Conservation (phyloP, 2,113 vertebrate genomes). For the Nothoprocta perdicaria region DNA sequence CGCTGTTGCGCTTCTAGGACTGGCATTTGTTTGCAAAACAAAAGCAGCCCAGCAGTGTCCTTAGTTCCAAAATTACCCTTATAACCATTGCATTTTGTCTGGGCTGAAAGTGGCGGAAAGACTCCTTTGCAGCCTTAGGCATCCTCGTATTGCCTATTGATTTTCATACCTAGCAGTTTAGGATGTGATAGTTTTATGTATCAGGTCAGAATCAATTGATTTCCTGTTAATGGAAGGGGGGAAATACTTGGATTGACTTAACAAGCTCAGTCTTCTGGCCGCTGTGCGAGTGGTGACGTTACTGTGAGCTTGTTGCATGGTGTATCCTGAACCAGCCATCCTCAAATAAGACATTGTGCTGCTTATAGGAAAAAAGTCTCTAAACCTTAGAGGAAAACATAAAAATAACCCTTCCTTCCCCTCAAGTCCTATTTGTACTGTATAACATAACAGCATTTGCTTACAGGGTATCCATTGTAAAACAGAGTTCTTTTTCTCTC, state of each 20-base stretch:
- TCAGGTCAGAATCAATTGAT: not conserved
- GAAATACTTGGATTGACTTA: not conserved
- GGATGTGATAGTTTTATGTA: not conserved
- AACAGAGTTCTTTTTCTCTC: not conserved
- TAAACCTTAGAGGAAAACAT: not conserved
- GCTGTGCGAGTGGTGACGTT: not conserved
- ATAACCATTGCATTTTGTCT: not conserved
- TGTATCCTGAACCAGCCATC: not conserved
- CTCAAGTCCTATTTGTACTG: constrained; percentile 13
- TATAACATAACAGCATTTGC: not conserved
- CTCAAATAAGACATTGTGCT: not conserved
- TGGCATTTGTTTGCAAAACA: constrained; percentile 53
- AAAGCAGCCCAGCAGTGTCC: constrained; percentile 1
- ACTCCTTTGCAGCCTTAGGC: not conserved
- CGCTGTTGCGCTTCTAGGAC: not conserved
- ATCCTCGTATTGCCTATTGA: not conserved
- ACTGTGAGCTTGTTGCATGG: not conserved
- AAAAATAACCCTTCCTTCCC: constrained; percentile 1
- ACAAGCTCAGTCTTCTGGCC: not conserved
- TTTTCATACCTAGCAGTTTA: not conserved
- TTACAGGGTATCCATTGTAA: not conserved
- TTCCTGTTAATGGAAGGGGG: not conserved
- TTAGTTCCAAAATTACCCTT: not conserved
- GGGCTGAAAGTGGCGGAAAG: not conserved
- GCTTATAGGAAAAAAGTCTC: not conserved